Base-by-base conservation (phyloP, 2,113 vertebrate species). In the Henicopernis longicauda region DNA sequence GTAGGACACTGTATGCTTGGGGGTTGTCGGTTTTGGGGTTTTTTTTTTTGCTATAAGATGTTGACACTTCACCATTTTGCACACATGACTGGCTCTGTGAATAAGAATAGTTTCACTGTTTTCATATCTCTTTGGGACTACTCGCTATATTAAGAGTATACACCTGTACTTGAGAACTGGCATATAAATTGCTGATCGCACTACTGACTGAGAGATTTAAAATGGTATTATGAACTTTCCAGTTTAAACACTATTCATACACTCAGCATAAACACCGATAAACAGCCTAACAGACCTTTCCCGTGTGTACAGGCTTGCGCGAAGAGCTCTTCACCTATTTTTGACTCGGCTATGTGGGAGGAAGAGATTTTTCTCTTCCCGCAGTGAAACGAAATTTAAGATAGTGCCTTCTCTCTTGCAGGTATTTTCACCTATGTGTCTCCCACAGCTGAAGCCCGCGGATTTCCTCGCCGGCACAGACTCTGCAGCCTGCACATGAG, bases 61-160 rank as follows among this genome's bases (percentile, higher is more conserved):
- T 10, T 42, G 61, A 45, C 38, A 55, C 32, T 69, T 81, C 71
- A 90, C 50, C 9, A 21, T 69, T 85, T 87, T 85, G 74, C 93
- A 94, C 1, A 3, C 63, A 54, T n/a, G 54, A 79, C 62, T 73
- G 42, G 12, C 6, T 77, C 74, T 61, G 57, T 5, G n/a, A 65
- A 93, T 54, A 89, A 81, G 89, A 96, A 84, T 61, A 97, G 13
- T 8, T 52, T 50, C 29, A 38, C 40, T 58, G 54, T 57, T 90
- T 85, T 94, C 55, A 5, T 55, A 82, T 82, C 57, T 66, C 4
- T 47, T 85, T 81, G 45, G 32, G 17, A 78, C 66, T 67, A 11
- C 19, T 70, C 40, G 14, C 45, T 82, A 4, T 54, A 77, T 44
- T 17, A 79, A 89, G 26, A 5, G 8, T 18, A 40, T 58, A 77